Evolutionary conservation across 1,140 invertebrate species (phyloP), one percentile per base, ranked within the genome.

Genomic region (Onthophagus taurus): DNA sequence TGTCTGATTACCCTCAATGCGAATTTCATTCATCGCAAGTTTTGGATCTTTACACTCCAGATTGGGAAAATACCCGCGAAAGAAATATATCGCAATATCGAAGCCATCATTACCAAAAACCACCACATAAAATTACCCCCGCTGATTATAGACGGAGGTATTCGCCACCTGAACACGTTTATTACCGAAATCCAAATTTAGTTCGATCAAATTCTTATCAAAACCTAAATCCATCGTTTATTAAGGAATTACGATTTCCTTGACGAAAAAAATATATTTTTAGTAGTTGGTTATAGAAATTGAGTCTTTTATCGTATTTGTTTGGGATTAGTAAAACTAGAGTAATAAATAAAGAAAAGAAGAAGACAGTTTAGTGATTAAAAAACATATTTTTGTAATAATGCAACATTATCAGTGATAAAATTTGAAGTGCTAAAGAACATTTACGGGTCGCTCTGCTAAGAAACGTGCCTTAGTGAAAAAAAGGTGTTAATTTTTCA

Each of bases 231-330:
- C 65, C 70, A 52, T 67, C 72, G 45, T 77, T 75, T 52, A 66
- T 77, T 8, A 71, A 71, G 23, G 74, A 77, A 61, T 68, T 74
- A 65, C 66, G 71, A 42, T 76, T 75, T 64, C 72, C 72, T 66
- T 72, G 39, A 7, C 6, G 6, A 7, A 26, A 26, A 26, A 26
- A n/a, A 26, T 26, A 6, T 7, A n/a, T 26, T 26, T 26, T 26
- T n/a, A n/a, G n/a, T n/a, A n/a, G n/a, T n/a, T n/a, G n/a, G n/a
- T n/a, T n/a, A n/a, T n/a, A n/a, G n/a, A n/a, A n/a, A n/a, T n/a
- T n/a, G n/a, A n/a, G n/a, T n/a, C n/a, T n/a, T n/a, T n/a, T n/a
- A n/a, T n/a, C n/a, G n/a, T n/a, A n/a, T n/a, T n/a, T n/a, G n/a
- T n/a, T n/a, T n/a, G n/a, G n/a, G n/a, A n/a, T n/a, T n/a, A n/a